A percentile compares a stretch with the other conserved stretches of the same genome.
These are phyloP conservation scores for Cynaeus angustus DNA, from an alignment of 2,888 invertebrate species.

Conservation along the genomic window DNA sequence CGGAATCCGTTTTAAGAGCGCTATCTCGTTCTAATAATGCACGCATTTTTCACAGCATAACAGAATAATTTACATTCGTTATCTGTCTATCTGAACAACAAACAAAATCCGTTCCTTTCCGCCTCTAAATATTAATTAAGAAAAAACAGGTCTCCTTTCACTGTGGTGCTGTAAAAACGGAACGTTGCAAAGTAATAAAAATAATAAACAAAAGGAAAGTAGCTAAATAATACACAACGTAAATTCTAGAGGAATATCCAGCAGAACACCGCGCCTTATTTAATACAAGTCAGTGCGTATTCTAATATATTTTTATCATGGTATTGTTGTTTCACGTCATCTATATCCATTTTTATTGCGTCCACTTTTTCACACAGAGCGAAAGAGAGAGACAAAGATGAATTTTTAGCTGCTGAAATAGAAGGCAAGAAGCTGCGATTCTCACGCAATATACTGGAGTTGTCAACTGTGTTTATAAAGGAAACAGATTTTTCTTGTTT, in stretches of 20 bases:
- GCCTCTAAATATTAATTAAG: slow-evolving; percentile 25
- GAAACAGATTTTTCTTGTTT: slow-evolving; percentile 59
- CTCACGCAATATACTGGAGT: slow-evolving; percentile 59
- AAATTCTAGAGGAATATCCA: slow-evolving; percentile 49
- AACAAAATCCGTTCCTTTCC: neutral
- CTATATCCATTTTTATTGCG: slow-evolving; percentile 28
- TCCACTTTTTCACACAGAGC: slow-evolving; percentile 16
- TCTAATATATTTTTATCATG: slow-evolving; percentile 52
- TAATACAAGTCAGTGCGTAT: slow-evolving; percentile 58
- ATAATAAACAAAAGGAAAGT: slow-evolving; percentile 46
- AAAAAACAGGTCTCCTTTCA: neutral
- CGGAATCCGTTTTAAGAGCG: slow-evolving; percentile 6
- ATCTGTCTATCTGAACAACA: no score
- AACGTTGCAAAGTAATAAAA: slow-evolving; percentile 35
- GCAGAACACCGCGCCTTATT: slow-evolving; percentile 47
- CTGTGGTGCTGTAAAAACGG: slow-evolving; percentile 12
- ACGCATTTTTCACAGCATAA: neutral
- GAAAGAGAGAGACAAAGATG: slow-evolving; percentile 14
- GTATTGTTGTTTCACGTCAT: slow-evolving; percentile 33
- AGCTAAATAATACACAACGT: slow-evolving; percentile 47
- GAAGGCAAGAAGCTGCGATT: slow-evolving; percentile 52
- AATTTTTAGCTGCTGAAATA: slow-evolving; percentile 23
- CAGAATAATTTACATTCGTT: no score
- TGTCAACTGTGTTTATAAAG: slow-evolving; percentile 60
- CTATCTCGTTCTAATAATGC: slow-evolving; percentile 5